These are phyloP conservation scores for Drosophila kanekoi DNA, from an alignment of 2,888 invertebrate genomes.

Conservation along the genomic window DNA sequence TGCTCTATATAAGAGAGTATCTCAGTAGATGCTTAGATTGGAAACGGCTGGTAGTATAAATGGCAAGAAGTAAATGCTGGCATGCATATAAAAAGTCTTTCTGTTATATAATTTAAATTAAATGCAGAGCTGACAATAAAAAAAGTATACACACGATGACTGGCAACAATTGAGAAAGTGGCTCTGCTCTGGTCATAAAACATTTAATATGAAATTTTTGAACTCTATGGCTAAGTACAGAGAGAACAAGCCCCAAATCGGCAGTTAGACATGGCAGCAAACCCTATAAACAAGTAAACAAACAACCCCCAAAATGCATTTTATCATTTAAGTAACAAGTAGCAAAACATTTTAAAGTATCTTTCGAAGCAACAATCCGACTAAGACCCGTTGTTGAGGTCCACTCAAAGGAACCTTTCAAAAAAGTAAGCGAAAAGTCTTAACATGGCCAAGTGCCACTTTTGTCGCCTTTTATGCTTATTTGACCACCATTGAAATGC, in stretches of 20 bases:
- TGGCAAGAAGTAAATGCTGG: slow-evolving; percentile 53
- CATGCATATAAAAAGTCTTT: slow-evolving; percentile 64
- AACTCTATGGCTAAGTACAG: slow-evolving; percentile 24
- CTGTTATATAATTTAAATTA: slow-evolving; percentile 81
- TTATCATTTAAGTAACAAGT: slow-evolving; percentile 76
- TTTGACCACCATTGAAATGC: slow-evolving; percentile 72
- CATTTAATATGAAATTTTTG: slow-evolving; percentile 75
- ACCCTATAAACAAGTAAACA: slow-evolving; percentile 34
- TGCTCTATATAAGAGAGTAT: slow-evolving; percentile 15
- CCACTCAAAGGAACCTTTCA: slow-evolving; percentile 47
- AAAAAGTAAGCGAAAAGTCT: slow-evolving; percentile 42
- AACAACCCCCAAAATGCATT: slow-evolving; percentile 64
- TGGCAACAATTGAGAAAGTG: slow-evolving; percentile 60
- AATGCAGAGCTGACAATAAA: slow-evolving; percentile 79
- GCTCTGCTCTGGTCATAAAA: slow-evolving; percentile 73
- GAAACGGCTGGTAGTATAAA: slow-evolving; percentile 45
- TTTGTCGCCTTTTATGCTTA: slow-evolving; percentile 81
- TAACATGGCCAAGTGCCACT: slow-evolving; percentile 69
- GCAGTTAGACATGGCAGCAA: slow-evolving; percentile 38
- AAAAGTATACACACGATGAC: slow-evolving; percentile 54
- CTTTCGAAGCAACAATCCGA: slow-evolving; percentile 12
- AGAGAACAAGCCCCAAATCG: slow-evolving; percentile 28
- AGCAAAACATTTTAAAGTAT: slow-evolving; percentile 48
- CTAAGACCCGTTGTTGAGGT: slow-evolving; percentile 14
- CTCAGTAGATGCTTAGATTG: slow-evolving; percentile 32